phyloP scores from a whole-genome alignment of 2,888 invertebrate species.

The Coelopa pilipes region DNA sequence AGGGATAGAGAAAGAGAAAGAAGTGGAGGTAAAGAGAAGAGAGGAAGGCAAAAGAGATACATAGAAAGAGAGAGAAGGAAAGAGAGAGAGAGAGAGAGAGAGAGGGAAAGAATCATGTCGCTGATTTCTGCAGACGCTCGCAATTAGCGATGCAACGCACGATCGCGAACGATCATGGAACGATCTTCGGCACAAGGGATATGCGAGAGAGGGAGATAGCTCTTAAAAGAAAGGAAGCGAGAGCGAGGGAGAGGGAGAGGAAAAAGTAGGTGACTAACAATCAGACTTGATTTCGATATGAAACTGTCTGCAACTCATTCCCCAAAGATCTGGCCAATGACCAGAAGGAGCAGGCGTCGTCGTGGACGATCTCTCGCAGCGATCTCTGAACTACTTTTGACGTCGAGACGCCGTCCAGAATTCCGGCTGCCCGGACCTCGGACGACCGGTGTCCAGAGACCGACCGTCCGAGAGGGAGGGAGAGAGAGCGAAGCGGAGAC shows the following conservation, averaged over 20 bases:
- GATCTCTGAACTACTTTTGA: slow-evolving; percentile 19
- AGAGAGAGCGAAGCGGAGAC: too few species aligned
- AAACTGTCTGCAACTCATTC: slow-evolving; percentile 30
- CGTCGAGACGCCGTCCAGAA: background rate
- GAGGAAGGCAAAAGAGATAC: too few species aligned
- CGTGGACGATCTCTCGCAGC: background rate
- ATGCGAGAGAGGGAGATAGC: background rate
- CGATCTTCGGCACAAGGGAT: too few species aligned
- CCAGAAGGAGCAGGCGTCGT: slow-evolving; percentile 4
- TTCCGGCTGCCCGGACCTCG: background rate
- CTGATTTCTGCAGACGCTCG: slow-evolving; percentile 23
- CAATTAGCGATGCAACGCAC: slow-evolving; percentile 40
- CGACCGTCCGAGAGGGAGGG: too few species aligned
- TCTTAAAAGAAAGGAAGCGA: slow-evolving; percentile 42
- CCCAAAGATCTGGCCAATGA: background rate
- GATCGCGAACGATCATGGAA: slow-evolving; percentile 16
- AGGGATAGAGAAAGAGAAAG: too few species aligned
- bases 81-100: background rate
- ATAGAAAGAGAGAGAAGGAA: too few species aligned
- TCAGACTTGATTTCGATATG: slow-evolving; percentile 34
- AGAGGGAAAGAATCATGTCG: background rate
- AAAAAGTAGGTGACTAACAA: slow-evolving; percentile 56
- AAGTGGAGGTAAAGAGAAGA: too few species aligned
- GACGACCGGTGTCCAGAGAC: too few species aligned
- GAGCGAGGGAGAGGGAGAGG: too few species aligned